These are phyloP conservation scores for Blastobasis lacticolella DNA, from an alignment of 2,888 invertebrate species.

Conservation along the genomic window DNA sequence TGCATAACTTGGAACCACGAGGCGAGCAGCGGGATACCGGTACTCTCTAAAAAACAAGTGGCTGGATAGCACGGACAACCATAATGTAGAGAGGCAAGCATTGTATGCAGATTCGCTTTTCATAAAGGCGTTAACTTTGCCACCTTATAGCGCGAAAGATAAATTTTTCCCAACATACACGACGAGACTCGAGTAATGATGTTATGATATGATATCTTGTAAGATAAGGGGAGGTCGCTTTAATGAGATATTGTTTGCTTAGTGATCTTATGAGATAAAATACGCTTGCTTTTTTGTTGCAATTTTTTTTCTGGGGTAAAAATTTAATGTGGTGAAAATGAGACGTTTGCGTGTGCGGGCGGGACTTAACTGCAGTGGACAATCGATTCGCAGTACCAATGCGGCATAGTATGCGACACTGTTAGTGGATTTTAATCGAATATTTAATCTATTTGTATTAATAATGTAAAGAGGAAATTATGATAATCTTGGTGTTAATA, in stretches of 20 bases:
- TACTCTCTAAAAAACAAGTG: too few relatives aligned
- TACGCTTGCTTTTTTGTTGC: too few relatives aligned
- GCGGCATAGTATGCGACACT: conserved; percentile 61
- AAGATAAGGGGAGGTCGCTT: conserved; percentile 31
- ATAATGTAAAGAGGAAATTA: too few relatives aligned
- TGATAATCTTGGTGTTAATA: too few relatives aligned
- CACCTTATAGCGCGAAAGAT: conserved; percentile 39
- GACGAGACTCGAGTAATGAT: conserved; percentile 33
- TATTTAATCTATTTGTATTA: too few relatives aligned
- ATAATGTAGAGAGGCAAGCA: conserved; percentile 15
- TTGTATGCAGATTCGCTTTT: conserved; percentile 61
- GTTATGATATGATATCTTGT: conserved; percentile 44
- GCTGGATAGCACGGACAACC: too few relatives aligned
- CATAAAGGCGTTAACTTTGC: conserved; percentile 45
- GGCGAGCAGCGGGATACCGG: too few relatives aligned
- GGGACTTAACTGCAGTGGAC: conserved; percentile 64
- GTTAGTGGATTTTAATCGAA: conserved; percentile 16
- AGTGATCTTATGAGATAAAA: background rate
- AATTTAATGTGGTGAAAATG: conserved; percentile 26
- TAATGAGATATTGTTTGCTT: conserved; percentile 10
- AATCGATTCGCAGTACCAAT: conserved; percentile 67
- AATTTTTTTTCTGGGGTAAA: too few relatives aligned
- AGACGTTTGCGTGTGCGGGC: conserved; percentile 61
- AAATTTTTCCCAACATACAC: conserved; percentile 41
- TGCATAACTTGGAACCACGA: conserved; percentile 10